These are phyloP conservation scores for Ovis canadensis DNA, from an alignment of 2,113 vertebrate genomes.

Conservation along the genomic window DNA sequence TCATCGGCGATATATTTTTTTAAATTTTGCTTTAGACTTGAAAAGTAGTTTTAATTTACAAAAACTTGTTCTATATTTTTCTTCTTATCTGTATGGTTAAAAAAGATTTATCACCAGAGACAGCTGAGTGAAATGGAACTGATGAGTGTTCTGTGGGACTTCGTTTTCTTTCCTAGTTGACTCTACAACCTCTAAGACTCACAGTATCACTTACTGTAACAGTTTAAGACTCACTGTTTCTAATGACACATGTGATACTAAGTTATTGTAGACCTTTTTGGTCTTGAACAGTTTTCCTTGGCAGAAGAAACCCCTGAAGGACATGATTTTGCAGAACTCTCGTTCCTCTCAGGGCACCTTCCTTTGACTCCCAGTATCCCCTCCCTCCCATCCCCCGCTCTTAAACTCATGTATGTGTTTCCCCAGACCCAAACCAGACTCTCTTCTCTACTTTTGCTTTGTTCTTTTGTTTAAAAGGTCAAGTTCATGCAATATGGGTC, in stretches of 20 bases:
- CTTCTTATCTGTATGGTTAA: not conserved
- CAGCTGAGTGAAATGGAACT: not conserved
- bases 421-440: not conserved
- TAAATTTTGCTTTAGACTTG: not conserved
- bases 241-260: not conserved
- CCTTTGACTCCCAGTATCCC: not conserved
- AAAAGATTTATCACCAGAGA: not conserved
- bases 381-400: accelerated
- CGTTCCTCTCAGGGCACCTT: not conserved
- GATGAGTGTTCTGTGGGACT: not conserved
- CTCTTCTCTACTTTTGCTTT: not conserved
- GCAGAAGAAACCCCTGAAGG: not conserved
- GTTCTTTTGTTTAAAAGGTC: not conserved
- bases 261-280: not conserved
- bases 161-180: not conserved
- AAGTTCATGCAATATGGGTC: not conserved
- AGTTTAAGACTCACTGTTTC: not conserved
- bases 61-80: not conserved
- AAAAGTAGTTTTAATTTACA: not conserved
- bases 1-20: not conserved
- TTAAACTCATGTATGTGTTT: accelerated
- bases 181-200: not conserved
- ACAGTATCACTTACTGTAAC: not conserved
- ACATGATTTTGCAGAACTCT: not conserved
- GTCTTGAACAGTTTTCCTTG: not conserved